These are phyloP conservation scores for Girardinichthys multiradiatus DNA, from an alignment of 2,113 vertebrate species.

Conservation along the genomic window DNA sequence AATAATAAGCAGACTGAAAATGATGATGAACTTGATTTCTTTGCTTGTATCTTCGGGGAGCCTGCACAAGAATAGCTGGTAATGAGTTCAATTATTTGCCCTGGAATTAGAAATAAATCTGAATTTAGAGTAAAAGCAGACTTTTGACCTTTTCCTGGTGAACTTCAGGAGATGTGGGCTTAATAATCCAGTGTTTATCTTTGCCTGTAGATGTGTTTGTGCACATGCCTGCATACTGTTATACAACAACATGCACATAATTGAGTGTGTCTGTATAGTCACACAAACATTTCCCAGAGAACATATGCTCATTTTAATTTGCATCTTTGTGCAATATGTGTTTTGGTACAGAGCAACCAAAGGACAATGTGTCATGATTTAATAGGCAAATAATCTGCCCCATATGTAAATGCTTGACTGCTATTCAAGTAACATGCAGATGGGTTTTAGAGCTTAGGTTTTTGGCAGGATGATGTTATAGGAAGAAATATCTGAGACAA, in stretches of 20 bases:
- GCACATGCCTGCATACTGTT: not conserved
- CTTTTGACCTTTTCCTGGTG: constrained; percentile 19
- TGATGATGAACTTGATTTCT: constrained; percentile 47
- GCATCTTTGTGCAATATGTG: constrained; percentile 22
- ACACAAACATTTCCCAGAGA: constrained; percentile 10
- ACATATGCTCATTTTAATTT: constrained; percentile 16
- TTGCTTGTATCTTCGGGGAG: constrained; percentile 48
- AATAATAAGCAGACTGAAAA: constrained; percentile 39
- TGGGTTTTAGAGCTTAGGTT: constrained; percentile 59
- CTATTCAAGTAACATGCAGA: constrained; percentile 70
- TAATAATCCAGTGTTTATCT: not conserved
- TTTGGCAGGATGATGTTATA: constrained; percentile 55
- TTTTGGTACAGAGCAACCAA: constrained; percentile 33
- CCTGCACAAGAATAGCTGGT: constrained; percentile 47
- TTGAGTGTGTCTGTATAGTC: not conserved
- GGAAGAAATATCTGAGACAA: constrained; percentile 52
- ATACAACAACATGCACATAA: not conserved
- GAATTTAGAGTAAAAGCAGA: constrained; percentile 43
- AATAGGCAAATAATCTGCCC: constrained; percentile 72
- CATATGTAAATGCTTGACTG: constrained; percentile 74
- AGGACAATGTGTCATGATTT: constrained; percentile 65
- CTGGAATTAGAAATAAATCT: constrained; percentile 43
- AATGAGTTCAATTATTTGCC: constrained; percentile 63
- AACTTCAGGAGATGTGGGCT: not conserved
- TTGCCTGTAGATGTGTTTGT: not conserved